Conservation (phyloP, 2,113 vertebrate species). For the Colossoma macropomum region DNA sequence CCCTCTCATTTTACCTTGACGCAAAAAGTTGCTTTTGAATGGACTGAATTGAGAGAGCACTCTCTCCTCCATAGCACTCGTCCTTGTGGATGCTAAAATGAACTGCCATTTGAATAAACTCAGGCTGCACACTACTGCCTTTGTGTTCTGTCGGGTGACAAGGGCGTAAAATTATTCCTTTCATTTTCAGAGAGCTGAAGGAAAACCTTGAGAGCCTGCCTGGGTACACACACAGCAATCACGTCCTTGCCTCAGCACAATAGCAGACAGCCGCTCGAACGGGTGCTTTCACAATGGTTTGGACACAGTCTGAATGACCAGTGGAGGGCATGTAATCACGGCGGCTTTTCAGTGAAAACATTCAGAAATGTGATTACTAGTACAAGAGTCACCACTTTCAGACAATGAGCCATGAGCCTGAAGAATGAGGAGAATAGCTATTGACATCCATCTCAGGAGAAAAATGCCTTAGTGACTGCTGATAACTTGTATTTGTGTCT, state of each 20-base stretch:
- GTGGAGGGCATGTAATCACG: constrained; percentile 36
- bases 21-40: constrained; percentile 14
- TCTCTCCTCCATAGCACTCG: background rate
- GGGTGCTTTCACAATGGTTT: constrained; percentile 33
- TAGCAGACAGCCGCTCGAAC: constrained; percentile 18
- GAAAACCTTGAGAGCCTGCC: constrained; percentile 51
- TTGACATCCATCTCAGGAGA: background rate
- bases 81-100: constrained; percentile 13
- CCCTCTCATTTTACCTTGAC: constrained; percentile 10
- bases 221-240: constrained; percentile 24
- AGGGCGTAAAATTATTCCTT: constrained; percentile 37
- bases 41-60: background rate
- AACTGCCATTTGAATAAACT: background rate
- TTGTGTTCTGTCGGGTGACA: constrained; percentile 18
- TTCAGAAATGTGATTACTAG: constrained; percentile 29
- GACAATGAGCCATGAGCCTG: background rate
- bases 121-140: constrained; percentile 18
- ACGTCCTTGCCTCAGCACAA: constrained; percentile 29
- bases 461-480: background rate
- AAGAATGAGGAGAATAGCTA: constrained; percentile 4
- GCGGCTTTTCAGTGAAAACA: constrained; percentile 32
- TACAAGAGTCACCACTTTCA: constrained; percentile 26
- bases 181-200: constrained; percentile 1
- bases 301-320: constrained; percentile 25
- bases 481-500: background rate